Evolutionary conservation across 2,113 vertebrate species (phyloP).

Genomic region (Solea senegalensis): DNA sequence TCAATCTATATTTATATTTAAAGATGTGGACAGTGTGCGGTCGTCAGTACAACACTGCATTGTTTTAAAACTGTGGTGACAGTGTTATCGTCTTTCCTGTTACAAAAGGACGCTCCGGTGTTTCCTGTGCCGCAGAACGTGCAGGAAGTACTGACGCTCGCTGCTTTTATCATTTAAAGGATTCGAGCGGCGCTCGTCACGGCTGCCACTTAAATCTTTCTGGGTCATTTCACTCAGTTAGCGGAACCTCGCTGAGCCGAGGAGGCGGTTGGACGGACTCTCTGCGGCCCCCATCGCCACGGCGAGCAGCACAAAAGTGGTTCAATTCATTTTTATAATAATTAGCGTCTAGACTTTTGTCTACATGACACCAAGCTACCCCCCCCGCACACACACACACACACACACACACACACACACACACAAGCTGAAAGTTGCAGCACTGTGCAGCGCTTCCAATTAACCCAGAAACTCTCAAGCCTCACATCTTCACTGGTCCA

Average conservation of each 20-base stretch:
- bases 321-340: slow-evolving; percentile 67
- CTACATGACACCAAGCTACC: slow-evolving; percentile 18
- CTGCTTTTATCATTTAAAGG: not conserved
- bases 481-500: slow-evolving; percentile 2
- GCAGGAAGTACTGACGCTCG: not conserved
- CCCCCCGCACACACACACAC: not conserved
- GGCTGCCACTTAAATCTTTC: not conserved
- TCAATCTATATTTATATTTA: too few relatives aligned
- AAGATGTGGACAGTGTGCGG: too few relatives aligned
- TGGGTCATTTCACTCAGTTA: not conserved
- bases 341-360: slow-evolving; percentile 67
- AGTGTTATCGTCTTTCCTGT: not conserved
- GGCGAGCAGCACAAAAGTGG: slow-evolving; percentile 52
- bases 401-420: not conserved
- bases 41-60: too few relatives aligned
- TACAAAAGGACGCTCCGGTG: not conserved
- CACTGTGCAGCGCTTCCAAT: slow-evolving; percentile 46
- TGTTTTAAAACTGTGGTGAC: not conserved
- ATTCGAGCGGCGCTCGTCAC: not conserved
- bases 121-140: not conserved
- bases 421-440: slow-evolving; percentile 15
- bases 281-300: not conserved
- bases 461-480: slow-evolving; percentile 54
- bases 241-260: not conserved
- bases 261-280: not conserved